Evolutionary conservation across 2,888 invertebrate genomes (phyloP), one percentile per base, ranked within the genome.

Genomic region (Xylota segnis): DNA sequence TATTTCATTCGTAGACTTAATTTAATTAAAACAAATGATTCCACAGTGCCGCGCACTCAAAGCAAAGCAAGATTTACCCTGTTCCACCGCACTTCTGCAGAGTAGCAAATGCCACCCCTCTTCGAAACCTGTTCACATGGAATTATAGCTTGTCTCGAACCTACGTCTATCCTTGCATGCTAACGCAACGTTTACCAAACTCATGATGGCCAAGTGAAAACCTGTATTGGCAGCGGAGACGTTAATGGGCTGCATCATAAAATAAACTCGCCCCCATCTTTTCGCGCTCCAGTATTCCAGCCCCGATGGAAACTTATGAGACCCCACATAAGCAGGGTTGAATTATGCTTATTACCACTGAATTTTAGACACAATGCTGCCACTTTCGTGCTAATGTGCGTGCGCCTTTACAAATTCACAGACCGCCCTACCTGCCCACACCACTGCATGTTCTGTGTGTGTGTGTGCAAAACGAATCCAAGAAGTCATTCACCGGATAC

Each of bases 401-500:
- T 86, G 86, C 61, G 76, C 50, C 71, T 47, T 71, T 66, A 76
- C 66, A 61, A 71, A 81, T 47, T 56, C 10, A 47, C 45, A 50
- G 16, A n/a, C 56, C 16, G 6, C 54, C 27, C 43, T 3, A n/a
- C 61, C 61, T 23, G 14, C 29, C 58, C 27, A 27, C 16, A 3
- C 61, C n/a, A 27, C 29, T 14, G 32, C 16, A 29, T 59, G 63
- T 50, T 75, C 40, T 14, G 32, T n/a, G 14, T 43, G 43, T 14
- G 32, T n/a, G 14, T 43, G 43, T 45, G 61, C 45, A 76, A 76
- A 86, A 76, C 40, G 76, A 86, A 86, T 82, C 86, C 86, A 82
- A 86, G 87, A 83, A 88, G 90, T 90, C 90, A 91, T 91, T 89
- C 89, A 88, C 91, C 91, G 91, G 91, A 91, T 90, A 90, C 91